These are phyloP conservation scores for Acrocephalus kingi DNA, from an alignment of 2,113 vertebrate species.

Conservation along the genomic window DNA sequence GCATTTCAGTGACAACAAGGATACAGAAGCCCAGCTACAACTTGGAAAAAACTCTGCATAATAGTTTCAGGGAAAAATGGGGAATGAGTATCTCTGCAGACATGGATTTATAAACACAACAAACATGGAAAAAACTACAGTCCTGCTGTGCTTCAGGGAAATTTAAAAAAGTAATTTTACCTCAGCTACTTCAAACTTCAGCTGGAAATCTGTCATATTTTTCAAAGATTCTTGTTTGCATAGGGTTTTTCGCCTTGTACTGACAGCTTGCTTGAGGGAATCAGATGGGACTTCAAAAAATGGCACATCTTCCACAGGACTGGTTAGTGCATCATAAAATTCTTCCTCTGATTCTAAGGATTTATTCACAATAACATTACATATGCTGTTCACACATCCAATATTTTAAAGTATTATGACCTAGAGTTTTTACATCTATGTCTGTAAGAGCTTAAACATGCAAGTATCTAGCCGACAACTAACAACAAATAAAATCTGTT, in stretches of 20 bases:
- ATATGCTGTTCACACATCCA: neutral
- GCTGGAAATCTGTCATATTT: slow-evolving; percentile 86
- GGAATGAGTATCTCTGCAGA: neutral
- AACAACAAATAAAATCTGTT: neutral
- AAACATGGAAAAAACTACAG: neutral
- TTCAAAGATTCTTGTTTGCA: slow-evolving; percentile 80
- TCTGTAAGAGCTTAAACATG: neutral
- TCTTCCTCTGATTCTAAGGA: slow-evolving; percentile 89
- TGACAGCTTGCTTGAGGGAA: slow-evolving; percentile 48
- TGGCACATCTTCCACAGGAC: slow-evolving; percentile 81
- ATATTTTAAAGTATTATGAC: neutral
- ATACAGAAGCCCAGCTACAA: neutral
- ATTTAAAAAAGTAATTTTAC: slow-evolving; percentile 61
- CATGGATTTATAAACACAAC: neutral
- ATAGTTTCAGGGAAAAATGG: neutral
- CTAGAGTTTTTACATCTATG: neutral
- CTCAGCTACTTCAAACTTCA: slow-evolving; percentile 91
- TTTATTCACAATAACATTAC: slow-evolving; percentile 18
- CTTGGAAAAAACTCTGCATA: neutral
- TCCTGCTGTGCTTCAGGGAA: neutral
- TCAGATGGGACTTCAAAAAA: slow-evolving; percentile 78
- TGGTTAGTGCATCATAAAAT: slow-evolving; percentile 92
- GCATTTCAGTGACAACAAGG: neutral
- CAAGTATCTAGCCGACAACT: neutral
- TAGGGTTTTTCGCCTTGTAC: slow-evolving; percentile 64